Evolutionary conservation across 35 echinoderm and acorn worm genomes (phyloP).

Genomic region (Anneissia japonica): DNA sequence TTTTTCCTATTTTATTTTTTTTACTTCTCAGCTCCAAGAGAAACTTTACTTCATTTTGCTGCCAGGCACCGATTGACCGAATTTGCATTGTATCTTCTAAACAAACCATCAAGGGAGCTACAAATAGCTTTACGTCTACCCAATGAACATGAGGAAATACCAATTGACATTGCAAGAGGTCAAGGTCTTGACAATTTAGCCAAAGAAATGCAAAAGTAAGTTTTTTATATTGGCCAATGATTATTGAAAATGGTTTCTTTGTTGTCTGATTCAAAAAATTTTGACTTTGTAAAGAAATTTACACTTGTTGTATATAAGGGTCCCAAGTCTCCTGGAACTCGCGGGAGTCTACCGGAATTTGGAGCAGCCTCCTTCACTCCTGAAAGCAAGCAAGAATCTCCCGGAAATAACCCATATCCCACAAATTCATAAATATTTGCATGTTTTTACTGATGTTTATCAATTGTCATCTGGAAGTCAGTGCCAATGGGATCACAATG

Average conservation of each 20-base stretch:
- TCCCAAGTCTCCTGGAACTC: no score
- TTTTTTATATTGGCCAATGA: not conserved
- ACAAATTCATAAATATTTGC: no score
- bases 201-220: not conserved
- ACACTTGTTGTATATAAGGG: no score
- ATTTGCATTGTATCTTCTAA: not conserved
- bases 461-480: no score
- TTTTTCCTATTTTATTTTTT: not conserved
- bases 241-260: not conserved
- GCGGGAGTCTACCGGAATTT: no score
- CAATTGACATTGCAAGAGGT: not conserved
- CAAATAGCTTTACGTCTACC: not conserved
- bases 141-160: not conserved
- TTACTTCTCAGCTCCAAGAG: not conserved
- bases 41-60: slow-evolving; percentile 18
- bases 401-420: no score
- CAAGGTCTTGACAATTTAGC: not conserved
- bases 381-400: no score
- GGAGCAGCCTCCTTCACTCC: no score
- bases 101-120: not conserved
- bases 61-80: not conserved
- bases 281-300: no score
- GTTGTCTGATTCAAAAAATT: no score
- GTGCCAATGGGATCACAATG: no score
- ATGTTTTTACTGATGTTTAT: no score